These are phyloP conservation scores for Eucriotettix oculatus DNA, from an alignment of 2,888 invertebrate species.

Conservation along the genomic window DNA sequence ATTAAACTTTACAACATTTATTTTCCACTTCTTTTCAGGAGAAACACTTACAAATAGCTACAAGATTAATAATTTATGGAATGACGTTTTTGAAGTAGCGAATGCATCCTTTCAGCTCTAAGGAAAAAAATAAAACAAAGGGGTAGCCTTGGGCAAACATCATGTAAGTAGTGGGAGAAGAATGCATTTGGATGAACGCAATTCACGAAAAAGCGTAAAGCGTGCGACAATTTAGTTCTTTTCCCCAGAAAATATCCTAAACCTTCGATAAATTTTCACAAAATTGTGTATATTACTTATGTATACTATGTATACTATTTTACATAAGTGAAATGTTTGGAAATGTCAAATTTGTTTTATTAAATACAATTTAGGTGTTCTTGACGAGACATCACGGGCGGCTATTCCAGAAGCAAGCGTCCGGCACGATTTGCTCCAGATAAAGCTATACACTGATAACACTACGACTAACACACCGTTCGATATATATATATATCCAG, in stretches of 20 bases:
- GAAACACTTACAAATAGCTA: constrained; percentile 7
- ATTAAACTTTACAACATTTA: constrained; percentile 8
- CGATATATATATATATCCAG: constrained; percentile 1
- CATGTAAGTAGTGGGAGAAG: background rate
- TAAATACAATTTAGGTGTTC: background rate
- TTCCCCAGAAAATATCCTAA: constrained; percentile 1
- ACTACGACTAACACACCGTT: constrained; percentile 3
- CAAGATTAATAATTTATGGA: constrained; percentile 9
- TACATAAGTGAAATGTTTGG: constrained; percentile 10
- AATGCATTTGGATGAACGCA: background rate
- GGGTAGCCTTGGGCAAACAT: background rate
- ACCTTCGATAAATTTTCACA: constrained; percentile 3
- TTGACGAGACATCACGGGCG: background rate
- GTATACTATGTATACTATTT: constrained; percentile 6
- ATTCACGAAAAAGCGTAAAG: constrained; percentile 6
- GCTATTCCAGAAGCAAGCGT: constrained; percentile 4
- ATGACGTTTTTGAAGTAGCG: constrained; percentile 5
- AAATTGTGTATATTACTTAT: constrained; percentile 8
- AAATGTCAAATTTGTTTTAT: constrained; percentile 9
- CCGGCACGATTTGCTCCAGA: constrained; percentile 7
- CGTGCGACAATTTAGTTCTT: constrained; percentile 1
- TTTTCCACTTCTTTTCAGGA: constrained; percentile 6
- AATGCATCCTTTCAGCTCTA: background rate
- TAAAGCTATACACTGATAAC: constrained; percentile 4
- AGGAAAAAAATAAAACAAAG: background rate